These are phyloP conservation scores for Gambusia yucatana DNA, from an alignment of 2,797 vertebrate species.

Conservation along the genomic window DNA sequence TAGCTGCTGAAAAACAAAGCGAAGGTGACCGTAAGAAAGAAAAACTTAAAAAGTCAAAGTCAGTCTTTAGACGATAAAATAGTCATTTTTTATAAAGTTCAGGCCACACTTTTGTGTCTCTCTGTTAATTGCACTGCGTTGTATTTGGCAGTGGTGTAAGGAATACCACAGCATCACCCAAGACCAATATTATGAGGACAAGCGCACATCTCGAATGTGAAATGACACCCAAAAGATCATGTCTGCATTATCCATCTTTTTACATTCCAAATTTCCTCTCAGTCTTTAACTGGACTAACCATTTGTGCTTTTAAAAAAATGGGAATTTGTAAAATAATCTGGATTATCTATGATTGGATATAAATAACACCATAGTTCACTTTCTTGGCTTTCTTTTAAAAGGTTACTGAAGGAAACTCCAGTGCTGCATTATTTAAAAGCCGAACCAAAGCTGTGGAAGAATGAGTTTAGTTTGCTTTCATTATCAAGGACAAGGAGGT, in stretches of 20 bases:
- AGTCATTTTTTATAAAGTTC: slow-evolving; percentile 43
- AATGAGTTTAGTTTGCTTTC: slow-evolving; percentile 40
- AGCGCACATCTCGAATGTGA: slow-evolving; percentile 62
- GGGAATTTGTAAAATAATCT: slow-evolving; percentile 44
- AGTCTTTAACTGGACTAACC: slow-evolving; percentile 31
- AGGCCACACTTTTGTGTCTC: slow-evolving; percentile 35
- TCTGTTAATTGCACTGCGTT: slow-evolving; percentile 70
- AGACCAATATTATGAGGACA: slow-evolving; percentile 80
- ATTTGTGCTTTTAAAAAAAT: slow-evolving; percentile 26
- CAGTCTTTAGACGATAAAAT: slow-evolving; percentile 53
- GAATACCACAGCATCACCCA: slow-evolving; percentile 65
- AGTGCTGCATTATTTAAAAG: slow-evolving; percentile 32
- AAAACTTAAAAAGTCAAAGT: slow-evolving; percentile 57
- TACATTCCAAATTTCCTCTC: slow-evolving; percentile 26
- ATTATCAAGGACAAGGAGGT: slow-evolving; percentile 34
- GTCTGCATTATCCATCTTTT: slow-evolving; percentile 20
- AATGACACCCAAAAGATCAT: slow-evolving; percentile 57
- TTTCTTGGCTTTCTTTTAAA: slow-evolving; percentile 37
- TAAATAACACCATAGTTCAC: slow-evolving; percentile 33
- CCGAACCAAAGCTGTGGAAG: slow-evolving; percentile 18
- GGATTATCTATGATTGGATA: slow-evolving; percentile 26
- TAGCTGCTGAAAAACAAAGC: slow-evolving; percentile 31
- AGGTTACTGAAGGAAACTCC: slow-evolving; percentile 19
- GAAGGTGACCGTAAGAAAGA: slow-evolving; percentile 40
- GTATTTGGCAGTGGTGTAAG: slow-evolving; percentile 61